These are phyloP conservation scores for Palloptera scutellata DNA, from an alignment of 2,888 invertebrate genomes.

Conservation along the genomic window DNA sequence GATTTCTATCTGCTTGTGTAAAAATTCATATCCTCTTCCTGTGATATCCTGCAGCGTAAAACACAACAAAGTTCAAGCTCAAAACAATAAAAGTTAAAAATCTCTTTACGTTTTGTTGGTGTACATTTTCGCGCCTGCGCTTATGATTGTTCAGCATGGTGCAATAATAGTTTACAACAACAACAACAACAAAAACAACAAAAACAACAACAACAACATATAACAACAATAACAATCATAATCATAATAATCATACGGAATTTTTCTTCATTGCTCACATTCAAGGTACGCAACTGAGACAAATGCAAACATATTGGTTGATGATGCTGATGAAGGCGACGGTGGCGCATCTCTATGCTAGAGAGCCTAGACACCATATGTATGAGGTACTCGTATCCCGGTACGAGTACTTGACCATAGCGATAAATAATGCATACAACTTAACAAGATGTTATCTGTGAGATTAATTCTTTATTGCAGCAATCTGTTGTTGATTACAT, in stretches of 20 bases:
- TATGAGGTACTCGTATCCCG: no score
- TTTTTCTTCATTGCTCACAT: not conserved
- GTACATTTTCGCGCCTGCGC: constrained; percentile 27
- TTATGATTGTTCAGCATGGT: not conserved
- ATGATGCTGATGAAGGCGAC: no score
- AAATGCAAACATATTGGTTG: no score
- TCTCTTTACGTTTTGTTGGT: not conserved
- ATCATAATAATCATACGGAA: constrained; percentile 25
- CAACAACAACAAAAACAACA: constrained; percentile 5
- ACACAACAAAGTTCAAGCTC: constrained; percentile 15
- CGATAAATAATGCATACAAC: constrained; percentile 44
- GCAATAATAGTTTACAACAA: constrained; percentile 8
- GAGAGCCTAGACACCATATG: no score
- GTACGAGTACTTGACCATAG: not conserved
- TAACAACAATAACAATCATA: constrained; percentile 17
- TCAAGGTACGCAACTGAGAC: no score
- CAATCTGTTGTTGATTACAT: constrained; percentile 31
- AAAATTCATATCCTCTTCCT: not conserved
- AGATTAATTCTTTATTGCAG: constrained; percentile 39
- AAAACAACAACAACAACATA: not conserved
- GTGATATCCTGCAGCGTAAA: constrained; percentile 22
- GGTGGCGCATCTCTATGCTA: no score
- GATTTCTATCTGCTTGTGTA: not conserved
- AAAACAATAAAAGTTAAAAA: constrained; percentile 1
- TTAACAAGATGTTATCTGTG: constrained; percentile 46